Evolutionary conservation across 2,113 vertebrate species (phyloP).

Genomic region (Pelusios castaneus): DNA sequence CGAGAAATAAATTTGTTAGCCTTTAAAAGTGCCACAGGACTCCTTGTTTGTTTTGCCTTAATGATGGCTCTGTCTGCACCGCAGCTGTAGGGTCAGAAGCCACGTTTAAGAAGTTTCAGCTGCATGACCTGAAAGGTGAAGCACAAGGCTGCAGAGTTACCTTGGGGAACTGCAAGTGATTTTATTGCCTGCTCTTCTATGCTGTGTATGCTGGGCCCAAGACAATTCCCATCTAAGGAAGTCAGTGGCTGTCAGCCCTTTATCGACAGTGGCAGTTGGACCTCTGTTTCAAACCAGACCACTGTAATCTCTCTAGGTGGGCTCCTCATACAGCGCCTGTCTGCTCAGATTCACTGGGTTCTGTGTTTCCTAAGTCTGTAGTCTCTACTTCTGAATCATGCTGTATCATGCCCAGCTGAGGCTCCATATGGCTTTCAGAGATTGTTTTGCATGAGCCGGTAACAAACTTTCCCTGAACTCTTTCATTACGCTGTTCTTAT

Average conservation of each 20-base stretch:
- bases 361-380: neutral
- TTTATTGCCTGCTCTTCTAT: neutral
- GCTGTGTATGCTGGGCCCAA: too few species aligned
- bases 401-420: neutral
- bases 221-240: neutral
- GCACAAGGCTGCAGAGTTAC: neutral
- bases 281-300: neutral
- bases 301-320: neutral
- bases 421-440: neutral
- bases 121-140: neutral
- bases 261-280: neutral
- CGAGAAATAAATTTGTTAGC: too few species aligned
- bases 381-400: neutral
- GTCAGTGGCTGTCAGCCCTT: neutral
- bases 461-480: neutral
- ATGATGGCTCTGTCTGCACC: neutral
- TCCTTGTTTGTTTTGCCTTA: too few species aligned
- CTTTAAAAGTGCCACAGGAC: too few species aligned
- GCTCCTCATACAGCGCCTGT: neutral
- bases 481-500: neutral
- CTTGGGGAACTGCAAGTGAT: neutral
- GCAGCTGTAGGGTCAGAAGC: neutral
- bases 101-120: neutral
- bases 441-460: neutral
- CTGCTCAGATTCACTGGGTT: neutral